Evolutionary conservation across 2,113 vertebrate species (phyloP).

Genomic region (Vidua chalybeata): DNA sequence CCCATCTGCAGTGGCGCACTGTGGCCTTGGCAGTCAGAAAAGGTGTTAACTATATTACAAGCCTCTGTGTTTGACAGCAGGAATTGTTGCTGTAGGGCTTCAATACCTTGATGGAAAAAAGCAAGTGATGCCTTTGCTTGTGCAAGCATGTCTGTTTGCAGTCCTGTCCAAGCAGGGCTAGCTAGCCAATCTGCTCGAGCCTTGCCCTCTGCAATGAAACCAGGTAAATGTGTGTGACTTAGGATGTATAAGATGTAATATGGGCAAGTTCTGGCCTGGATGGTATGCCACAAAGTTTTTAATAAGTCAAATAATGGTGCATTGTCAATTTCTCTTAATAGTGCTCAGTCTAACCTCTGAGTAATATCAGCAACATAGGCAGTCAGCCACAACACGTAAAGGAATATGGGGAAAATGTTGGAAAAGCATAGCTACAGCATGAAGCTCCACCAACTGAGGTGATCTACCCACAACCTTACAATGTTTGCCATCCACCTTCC

Average conservation of each 20-base stretch:
- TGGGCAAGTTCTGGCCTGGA: not conserved
- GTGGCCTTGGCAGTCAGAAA: not conserved
- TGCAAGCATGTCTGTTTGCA: not conserved
- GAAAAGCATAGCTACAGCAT: not conserved
- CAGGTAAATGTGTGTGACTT: not conserved
- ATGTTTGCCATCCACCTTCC: not conserved
- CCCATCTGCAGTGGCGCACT: not conserved
- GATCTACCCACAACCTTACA: not conserved
- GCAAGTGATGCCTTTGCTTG: not conserved
- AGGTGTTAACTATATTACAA: not conserved
- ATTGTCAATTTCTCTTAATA: not conserved
- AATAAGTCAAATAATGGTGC: not conserved
- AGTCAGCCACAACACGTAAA: too few species aligned
- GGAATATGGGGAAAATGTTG: too few species aligned
- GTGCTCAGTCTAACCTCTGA: not conserved
- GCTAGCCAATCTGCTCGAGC: not conserved
- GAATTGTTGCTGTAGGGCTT: not conserved
- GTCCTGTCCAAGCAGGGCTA: not conserved
- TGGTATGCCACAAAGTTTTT: not conserved
- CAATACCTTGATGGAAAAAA: not conserved
- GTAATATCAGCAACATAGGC: not conserved
- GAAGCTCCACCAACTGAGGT: not conserved
- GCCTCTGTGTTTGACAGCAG: not conserved
- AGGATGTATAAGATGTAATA: not conserved
- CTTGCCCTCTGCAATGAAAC: not conserved